These are phyloP conservation scores for Callithrix jacchus DNA, from an alignment of 2,113 vertebrate genomes.

Conservation along the genomic window DNA sequence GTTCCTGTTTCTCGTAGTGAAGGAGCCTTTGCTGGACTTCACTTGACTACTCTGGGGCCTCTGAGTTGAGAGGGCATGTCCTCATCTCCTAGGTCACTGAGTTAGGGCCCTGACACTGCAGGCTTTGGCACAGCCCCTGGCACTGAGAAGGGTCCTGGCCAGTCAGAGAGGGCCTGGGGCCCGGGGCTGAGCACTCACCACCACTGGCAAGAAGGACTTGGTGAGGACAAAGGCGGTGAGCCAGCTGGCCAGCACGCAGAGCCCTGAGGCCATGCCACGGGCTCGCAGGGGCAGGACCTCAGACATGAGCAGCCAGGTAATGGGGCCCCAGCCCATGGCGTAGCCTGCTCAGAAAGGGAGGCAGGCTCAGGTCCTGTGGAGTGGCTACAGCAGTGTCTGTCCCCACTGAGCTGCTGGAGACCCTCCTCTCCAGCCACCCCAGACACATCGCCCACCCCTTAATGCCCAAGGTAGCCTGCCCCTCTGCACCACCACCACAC, in stretches of 20 bases:
- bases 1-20: fast-evolving
- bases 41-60: not conserved
- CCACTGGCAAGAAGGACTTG: slow-evolving; percentile 87
- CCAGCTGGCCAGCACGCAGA: slow-evolving; percentile 95
- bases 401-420: not conserved
- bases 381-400: not conserved
- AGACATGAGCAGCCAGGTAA: slow-evolving; percentile 98
- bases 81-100: not conserved
- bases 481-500: slow-evolving; percentile 35
- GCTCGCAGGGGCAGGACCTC: slow-evolving; percentile 94
- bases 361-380: not conserved
- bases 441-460: fast-evolving
- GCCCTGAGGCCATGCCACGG: slow-evolving; percentile 91
- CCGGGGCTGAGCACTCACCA: slow-evolving; percentile 75
- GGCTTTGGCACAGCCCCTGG: not conserved
- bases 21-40: not conserved
- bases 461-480: not conserved
- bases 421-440: not conserved
- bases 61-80: fast-evolving
- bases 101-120: fast-evolving
- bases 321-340: slow-evolving; percentile 97
- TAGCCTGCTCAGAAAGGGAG: slow-evolving; percentile 86
- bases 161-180: not conserved
- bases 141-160: fast-evolving
- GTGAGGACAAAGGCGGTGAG: slow-evolving; percentile 93